Evolutionary conservation across 1,140 invertebrate genomes (phyloP).

Genomic region (Cydia amplana): DNA sequence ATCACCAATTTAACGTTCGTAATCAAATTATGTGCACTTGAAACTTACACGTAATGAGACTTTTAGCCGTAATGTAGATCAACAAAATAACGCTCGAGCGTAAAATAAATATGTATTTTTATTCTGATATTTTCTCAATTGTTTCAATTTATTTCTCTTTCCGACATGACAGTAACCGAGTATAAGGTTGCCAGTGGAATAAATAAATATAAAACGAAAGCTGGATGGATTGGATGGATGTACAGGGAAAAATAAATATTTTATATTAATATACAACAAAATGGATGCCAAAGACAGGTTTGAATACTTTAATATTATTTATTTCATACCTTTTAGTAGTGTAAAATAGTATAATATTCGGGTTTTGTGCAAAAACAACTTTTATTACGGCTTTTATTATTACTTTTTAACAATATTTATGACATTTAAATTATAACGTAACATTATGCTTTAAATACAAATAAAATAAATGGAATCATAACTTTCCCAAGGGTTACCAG

Average conservation of each 20-base stretch:
- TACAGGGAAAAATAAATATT: too few relatives aligned
- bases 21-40: neutral
- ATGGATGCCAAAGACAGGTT: too few relatives aligned
- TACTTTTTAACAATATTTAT: too few relatives aligned
- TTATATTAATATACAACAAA: too few relatives aligned
- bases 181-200: neutral
- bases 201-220: neutral
- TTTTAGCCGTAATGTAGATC: neutral
- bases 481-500: neutral
- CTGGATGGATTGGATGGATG: neutral
- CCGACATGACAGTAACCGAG: constrained; percentile 33
- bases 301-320: too few relatives aligned
- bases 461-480: too few relatives aligned
- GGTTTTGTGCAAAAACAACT: too few relatives aligned
- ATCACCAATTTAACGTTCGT: constrained; percentile 2
- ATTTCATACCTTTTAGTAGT: too few relatives aligned
- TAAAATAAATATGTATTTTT: constrained; percentile 39
- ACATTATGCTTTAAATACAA: too few relatives aligned
- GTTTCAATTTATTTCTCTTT: constrained; percentile 43
- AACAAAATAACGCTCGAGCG: neutral
- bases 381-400: too few relatives aligned
- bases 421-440: too few relatives aligned
- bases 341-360: too few relatives aligned
- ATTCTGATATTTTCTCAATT: constrained; percentile 46
- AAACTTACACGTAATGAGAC: constrained; percentile 28